Evolutionary conservation across 2,797 vertebrate genomes (phyloP).

Genomic region (Coregonus suidteri): DNA sequence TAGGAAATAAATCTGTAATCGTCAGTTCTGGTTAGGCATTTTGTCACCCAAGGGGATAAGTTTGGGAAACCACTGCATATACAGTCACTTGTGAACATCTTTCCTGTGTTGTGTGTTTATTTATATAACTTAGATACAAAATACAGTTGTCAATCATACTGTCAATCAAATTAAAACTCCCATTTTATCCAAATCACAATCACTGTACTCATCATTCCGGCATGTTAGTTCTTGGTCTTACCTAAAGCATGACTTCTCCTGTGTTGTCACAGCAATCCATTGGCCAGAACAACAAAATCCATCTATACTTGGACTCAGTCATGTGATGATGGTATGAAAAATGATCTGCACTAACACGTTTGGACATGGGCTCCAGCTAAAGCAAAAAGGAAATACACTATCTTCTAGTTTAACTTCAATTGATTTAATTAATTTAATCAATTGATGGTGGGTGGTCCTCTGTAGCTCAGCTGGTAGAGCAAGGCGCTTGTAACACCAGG

Average conservation of each 20-base stretch:
- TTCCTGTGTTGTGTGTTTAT: not conserved
- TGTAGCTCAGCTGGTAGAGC: no score
- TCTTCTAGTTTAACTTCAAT: not conserved
- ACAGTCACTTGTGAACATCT: not conserved
- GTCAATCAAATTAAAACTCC: no score
- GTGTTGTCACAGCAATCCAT: no score
- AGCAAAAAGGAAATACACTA: not conserved
- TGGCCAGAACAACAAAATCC: not conserved
- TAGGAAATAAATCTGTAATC: constrained; percentile 24
- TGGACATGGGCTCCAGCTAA: not conserved
- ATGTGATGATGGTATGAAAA: not conserved
- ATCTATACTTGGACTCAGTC: not conserved
- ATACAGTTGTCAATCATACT: not conserved
- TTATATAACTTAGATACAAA: no score
- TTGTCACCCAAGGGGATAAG: constrained; percentile 25
- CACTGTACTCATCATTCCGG: not conserved
- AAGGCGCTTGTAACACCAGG: no score
- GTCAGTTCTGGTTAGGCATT: constrained; percentile 8
- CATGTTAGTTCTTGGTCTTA: not conserved
- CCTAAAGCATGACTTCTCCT: no score
- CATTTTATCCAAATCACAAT: not conserved
- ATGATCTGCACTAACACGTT: not conserved
- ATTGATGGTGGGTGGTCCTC: no score
- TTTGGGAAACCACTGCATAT: not conserved
- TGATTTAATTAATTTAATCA: no score